These are phyloP conservation scores for Diabrotica undecimpunctata DNA, from an alignment of 1,140 invertebrate species.

Conservation along the genomic window DNA sequence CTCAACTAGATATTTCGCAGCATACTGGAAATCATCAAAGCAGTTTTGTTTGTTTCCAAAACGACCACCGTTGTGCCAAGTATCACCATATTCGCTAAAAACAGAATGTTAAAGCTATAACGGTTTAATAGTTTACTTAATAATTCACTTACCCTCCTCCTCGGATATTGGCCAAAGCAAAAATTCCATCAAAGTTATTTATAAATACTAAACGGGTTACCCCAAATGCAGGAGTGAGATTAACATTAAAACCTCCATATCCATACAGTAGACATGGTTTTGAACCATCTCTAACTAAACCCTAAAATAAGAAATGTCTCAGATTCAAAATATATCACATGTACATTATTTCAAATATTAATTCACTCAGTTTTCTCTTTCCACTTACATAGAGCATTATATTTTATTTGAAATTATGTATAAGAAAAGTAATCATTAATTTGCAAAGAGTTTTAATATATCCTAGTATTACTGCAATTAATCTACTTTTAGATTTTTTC, in stretches of 20 bases:
- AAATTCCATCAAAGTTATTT: conserved; percentile 82
- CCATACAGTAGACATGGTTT: conserved; percentile 87
- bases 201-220: conserved; percentile 83
- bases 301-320: conserved; percentile 46
- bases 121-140: too few relatives aligned
- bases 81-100: conserved; percentile 87
- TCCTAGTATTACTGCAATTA: too few relatives aligned
- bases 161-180: conserved; percentile 90
- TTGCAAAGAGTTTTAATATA: too few relatives aligned
- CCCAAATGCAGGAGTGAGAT: conserved; percentile 81
- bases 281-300: conserved; percentile 61
- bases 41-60: conserved; percentile 94
- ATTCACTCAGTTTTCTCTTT: too few relatives aligned
- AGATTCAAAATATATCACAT: too few relatives aligned
- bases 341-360: too few relatives aligned
- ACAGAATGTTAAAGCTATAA: too few relatives aligned
- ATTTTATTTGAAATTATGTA: too few relatives aligned
- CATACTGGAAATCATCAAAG: conserved; percentile 94
- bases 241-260: conserved; percentile 96
- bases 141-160: conserved; percentile 77
- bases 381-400: too few relatives aligned
- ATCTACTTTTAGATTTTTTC: too few relatives aligned
- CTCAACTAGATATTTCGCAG: conserved; percentile 84
- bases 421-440: too few relatives aligned
- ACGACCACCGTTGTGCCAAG: conserved; percentile 92